phyloP scores from a whole-genome alignment of 2,888 invertebrate genomes.

The Pediacus dermestoides region DNA sequence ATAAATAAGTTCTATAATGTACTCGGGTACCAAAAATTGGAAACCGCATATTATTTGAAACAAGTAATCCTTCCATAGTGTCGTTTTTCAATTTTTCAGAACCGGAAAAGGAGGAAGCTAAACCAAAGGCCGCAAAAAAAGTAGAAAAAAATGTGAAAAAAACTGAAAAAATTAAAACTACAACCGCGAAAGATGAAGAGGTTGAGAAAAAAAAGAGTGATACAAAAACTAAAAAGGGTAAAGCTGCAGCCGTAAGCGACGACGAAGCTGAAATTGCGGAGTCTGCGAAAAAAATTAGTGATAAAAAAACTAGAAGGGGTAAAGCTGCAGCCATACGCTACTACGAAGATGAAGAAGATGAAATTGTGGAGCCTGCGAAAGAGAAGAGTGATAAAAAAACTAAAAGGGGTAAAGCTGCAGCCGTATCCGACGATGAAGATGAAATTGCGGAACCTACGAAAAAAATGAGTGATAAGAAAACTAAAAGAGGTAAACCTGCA shows the following conservation, averaged over 20 bases:
- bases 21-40: too few species aligned
- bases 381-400: slow-evolving; percentile 3
- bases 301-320: background rate
- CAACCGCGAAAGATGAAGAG: background rate
- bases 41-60: too few species aligned
- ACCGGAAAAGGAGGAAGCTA: slow-evolving; percentile 3
- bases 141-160: background rate
- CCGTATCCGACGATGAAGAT: slow-evolving; percentile 46
- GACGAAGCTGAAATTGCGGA: slow-evolving; percentile 30
- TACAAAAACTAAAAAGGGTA: background rate
- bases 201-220: slow-evolving; percentile 6
- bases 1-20: too few species aligned
- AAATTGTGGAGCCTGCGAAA: background rate
- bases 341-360: slow-evolving; percentile 46
- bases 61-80: too few species aligned
- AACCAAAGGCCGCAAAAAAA: slow-evolving; percentile 9
- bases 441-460: slow-evolving; percentile 9
- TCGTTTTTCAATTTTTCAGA: too few species aligned
- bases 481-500: too few species aligned
- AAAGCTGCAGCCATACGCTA: too few species aligned
- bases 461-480: slow-evolving; percentile 4
- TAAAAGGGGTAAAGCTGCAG: too few species aligned
- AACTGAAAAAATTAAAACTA: background rate
- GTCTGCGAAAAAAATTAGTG: slow-evolving; percentile 5
- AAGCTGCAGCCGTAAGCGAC: too few species aligned